phyloP scores from a whole-genome alignment of 2,888 invertebrate species.

The Ptilodon capucinus region DNA sequence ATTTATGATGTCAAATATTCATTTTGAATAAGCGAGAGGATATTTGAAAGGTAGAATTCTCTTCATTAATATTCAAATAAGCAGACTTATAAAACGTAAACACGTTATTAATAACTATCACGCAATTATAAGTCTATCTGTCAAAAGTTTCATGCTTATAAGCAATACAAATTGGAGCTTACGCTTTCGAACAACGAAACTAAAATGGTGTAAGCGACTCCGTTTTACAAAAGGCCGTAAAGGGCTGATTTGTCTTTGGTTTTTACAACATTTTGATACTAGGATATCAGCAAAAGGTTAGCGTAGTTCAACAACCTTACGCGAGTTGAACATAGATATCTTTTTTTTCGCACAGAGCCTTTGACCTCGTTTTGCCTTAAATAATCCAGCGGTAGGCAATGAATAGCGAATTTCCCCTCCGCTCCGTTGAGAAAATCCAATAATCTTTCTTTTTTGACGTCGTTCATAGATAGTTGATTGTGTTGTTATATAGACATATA shows the following conservation, averaged over 20 bases:
- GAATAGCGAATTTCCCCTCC: conserved; percentile 43
- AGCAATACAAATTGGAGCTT: conserved; percentile 18
- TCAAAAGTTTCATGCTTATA: conserved; percentile 31
- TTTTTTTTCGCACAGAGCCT: conserved; percentile 42
- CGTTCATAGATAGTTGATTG: conserved; percentile 19
- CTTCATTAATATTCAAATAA: conserved; percentile 5
- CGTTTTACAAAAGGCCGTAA: not conserved
- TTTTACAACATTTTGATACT: not conserved
- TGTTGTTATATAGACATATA: conserved; percentile 20
- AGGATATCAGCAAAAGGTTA: conserved; percentile 31
- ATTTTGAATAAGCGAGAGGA: too few relatives aligned
- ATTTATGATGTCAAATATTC: too few relatives aligned
- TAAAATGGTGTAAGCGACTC: not conserved
- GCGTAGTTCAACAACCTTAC: conserved; percentile 49
- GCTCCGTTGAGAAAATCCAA: conserved; percentile 39
- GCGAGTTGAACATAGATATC: conserved; percentile 45
- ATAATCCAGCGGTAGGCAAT: conserved; percentile 50
- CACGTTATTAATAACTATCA: conserved; percentile 18
- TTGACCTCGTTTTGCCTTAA: conserved; percentile 58
- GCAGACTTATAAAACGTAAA: conserved; percentile 16
- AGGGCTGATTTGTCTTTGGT: not conserved
- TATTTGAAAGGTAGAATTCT: too few relatives aligned
- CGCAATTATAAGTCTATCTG: conserved; percentile 31
- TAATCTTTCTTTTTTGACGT: conserved; percentile 38
- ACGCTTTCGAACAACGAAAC: conserved; percentile 1